Conservation (phyloP, 92 coral and sea anemone genomes). For the Heteractis magnifica region DNA sequence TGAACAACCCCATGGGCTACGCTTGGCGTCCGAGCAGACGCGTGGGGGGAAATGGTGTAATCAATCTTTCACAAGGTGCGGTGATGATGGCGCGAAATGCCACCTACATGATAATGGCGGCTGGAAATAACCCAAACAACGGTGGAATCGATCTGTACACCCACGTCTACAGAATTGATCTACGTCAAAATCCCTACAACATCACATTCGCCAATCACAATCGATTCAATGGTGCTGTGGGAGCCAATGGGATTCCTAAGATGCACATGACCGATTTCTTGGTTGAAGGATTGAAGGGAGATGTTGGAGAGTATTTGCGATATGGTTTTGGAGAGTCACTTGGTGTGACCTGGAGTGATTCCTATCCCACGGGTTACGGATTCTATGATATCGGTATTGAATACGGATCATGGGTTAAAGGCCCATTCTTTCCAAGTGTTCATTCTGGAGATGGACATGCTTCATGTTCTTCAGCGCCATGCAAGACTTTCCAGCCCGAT, state of each 20-base stretch:
- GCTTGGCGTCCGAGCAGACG: conserved; percentile 83
- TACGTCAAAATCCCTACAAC: conserved; percentile 65
- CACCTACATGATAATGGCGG: conserved; percentile 91
- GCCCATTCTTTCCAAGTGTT: conserved; percentile 94
- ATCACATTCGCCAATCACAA: conserved; percentile 90
- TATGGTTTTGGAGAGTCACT: conserved; percentile 74
- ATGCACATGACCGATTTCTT: conserved; percentile 83
- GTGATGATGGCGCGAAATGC: conserved; percentile 81
- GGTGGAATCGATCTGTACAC: conserved; percentile 77
- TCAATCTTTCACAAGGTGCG: conserved; percentile 77
- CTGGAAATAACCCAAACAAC: conserved; percentile 78
- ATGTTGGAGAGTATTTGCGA: conserved; percentile 66
- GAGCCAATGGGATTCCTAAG: conserved; percentile 66
- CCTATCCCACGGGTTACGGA: conserved; percentile 91
- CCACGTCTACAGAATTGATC: conserved; percentile 67
- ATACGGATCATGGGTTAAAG: conserved; percentile 40
- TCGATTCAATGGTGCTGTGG: conserved; percentile 66
- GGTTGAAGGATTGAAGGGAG: conserved; percentile 91
- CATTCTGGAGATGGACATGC: conserved; percentile 77
- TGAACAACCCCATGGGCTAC: conserved; percentile 91
- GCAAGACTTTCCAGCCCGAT: conserved; percentile 75
- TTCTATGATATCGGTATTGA: conserved; percentile 56
- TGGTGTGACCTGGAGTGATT: conserved; percentile 74
- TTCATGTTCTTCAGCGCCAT: conserved; percentile 34
- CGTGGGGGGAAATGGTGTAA: conserved; percentile 60